A percentile compares a stretch with the other conserved stretches of the same genome.
phyloP scores from a whole-genome alignment of 2,888 invertebrate species.

The Hymenopus coronatus region DNA sequence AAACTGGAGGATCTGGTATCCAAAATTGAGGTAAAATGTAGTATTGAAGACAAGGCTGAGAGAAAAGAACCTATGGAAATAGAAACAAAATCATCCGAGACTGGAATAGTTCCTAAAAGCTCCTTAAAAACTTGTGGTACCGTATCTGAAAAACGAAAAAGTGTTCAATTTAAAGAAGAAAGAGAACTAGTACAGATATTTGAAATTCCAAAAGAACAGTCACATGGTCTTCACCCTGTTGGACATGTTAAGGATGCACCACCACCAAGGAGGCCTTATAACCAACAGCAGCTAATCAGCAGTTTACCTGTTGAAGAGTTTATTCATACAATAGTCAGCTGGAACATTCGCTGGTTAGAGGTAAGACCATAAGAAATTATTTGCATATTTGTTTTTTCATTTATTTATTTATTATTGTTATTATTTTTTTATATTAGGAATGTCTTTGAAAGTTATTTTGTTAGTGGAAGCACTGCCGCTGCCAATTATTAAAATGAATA shows the following conservation, averaged over 20 bases:
- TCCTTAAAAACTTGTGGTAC: neutral
- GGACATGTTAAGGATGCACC: constrained; percentile 40
- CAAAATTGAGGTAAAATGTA: neutral
- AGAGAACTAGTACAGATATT: neutral
- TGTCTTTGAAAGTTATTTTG: too few species aligned
- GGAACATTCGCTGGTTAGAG: constrained; percentile 67
- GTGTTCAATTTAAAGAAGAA: neutral
- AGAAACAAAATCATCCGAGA: neutral
- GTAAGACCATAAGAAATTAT: constrained; percentile 32
- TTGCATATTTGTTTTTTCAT: too few species aligned
- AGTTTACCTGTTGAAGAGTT: constrained; percentile 46
- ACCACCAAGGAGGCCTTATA: constrained; percentile 32
- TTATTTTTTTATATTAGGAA: too few species aligned
- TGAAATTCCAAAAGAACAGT: neutral
- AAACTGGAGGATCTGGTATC: neutral
- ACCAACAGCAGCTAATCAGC: neutral
- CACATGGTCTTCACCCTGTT: neutral
- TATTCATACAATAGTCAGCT: constrained; percentile 56
- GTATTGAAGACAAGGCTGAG: neutral
- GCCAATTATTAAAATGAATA: too few species aligned
- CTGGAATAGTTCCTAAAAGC: neutral
- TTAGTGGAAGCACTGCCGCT: too few species aligned
- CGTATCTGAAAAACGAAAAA: neutral
- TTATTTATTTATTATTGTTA: too few species aligned
- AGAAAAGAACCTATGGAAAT: neutral